Evolutionary conservation across 2,888 invertebrate species (phyloP).

Genomic region (Pseudococcus jackbeardsleyi): DNA sequence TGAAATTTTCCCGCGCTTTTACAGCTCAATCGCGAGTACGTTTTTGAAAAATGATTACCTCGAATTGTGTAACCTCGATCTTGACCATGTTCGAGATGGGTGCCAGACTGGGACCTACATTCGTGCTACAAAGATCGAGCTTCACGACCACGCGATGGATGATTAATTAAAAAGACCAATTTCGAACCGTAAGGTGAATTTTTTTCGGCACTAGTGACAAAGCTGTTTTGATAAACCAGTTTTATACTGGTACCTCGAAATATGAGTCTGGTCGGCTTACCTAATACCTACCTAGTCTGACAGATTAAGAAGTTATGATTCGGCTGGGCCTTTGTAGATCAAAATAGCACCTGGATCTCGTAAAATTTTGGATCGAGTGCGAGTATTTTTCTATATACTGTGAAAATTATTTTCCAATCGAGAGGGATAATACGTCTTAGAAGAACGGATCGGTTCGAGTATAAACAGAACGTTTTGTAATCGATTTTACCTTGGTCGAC

Average conservation of each 20-base stretch:
- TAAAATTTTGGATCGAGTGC: neutral
- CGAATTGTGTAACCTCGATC: slow-evolving; percentile 45
- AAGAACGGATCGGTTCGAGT: too few species aligned
- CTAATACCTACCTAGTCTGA: too few species aligned
- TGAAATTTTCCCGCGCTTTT: slow-evolving; percentile 53
- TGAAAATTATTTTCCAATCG: neutral
- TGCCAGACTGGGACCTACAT: neutral
- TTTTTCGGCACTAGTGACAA: neutral
- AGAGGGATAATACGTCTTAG: too few species aligned
- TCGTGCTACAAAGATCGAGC: too few species aligned
- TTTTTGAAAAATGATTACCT: neutral
- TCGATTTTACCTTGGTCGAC: neutral
- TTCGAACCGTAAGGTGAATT: neutral
- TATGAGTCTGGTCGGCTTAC: neutral
- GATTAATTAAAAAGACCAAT: slow-evolving; percentile 13
- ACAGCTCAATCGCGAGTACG: neutral
- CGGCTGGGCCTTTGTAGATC: neutral
- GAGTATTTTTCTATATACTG: neutral
- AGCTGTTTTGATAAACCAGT: neutral
- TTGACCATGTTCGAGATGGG: slow-evolving; percentile 32
- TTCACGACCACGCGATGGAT: neutral
- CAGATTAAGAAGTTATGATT: too few species aligned
- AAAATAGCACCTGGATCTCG: neutral
- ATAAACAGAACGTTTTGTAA: neutral
- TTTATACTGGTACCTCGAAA: neutral